A percentile compares a stretch with the other conserved stretches of the same genome.
phyloP scores from a whole-genome alignment of 53 echinoderm and acorn worm genomes.

The Pentamera pediparva region DNA sequence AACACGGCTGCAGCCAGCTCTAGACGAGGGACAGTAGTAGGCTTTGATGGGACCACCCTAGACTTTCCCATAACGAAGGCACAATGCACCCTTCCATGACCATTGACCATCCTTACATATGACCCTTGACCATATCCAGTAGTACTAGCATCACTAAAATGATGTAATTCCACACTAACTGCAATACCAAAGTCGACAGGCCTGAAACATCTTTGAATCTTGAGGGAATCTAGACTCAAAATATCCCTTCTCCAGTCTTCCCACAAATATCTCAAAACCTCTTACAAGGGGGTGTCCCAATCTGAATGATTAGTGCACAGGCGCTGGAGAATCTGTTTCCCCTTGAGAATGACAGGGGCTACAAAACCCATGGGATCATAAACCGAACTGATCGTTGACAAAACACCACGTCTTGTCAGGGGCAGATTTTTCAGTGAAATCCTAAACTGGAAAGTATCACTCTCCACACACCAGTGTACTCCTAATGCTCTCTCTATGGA shows the following conservation, averaged over 20 bases:
- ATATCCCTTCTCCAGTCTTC: conserved; percentile 31
- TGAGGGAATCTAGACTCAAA: background rate
- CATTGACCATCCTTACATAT: conserved; percentile 38
- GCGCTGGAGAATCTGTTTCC: conserved; percentile 43
- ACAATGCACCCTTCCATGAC: conserved; percentile 40
- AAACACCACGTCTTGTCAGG: conserved; percentile 29
- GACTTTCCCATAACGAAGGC: conserved; percentile 59
- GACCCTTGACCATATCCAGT: no score
- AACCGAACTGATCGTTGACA: conserved; percentile 36
- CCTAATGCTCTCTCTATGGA: conserved; percentile 42
- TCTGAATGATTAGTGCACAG: conserved; percentile 16
- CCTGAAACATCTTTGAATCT: background rate
- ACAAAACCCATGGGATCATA: conserved; percentile 51
- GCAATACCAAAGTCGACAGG: conserved; percentile 2
- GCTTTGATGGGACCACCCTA: conserved; percentile 48
- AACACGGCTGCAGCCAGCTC: conserved; percentile 56
- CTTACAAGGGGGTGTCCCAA: conserved; percentile 39
- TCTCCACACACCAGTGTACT: conserved; percentile 45
- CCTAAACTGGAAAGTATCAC: conserved; percentile 35
- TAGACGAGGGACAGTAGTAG: conserved; percentile 37
- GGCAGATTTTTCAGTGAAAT: conserved; percentile 1
- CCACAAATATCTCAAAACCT: conserved; percentile 29
- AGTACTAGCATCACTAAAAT: conserved; percentile 5
- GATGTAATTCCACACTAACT: conserved; percentile 33
- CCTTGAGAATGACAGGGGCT: conserved; percentile 34